These are phyloP conservation scores for Coenonympha glycerion DNA, from an alignment of 2,888 invertebrate species.

Conservation along the genomic window DNA sequence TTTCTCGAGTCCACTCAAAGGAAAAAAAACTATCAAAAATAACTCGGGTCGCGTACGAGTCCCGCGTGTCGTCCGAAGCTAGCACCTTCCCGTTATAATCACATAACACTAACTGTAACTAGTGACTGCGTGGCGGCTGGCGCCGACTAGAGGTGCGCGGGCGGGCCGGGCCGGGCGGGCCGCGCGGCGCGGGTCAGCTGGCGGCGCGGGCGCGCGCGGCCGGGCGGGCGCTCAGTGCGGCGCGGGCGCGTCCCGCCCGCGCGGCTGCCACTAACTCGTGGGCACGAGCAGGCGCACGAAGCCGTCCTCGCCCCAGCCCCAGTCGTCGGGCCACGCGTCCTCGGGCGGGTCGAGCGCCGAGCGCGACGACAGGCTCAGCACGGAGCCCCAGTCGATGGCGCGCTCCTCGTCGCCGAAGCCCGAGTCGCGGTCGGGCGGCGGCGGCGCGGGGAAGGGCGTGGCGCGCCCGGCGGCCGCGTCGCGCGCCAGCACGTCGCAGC, in stretches of 20 bases:
- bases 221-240: conserved; percentile 69
- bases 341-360: conserved; percentile 90
- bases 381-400: conserved; percentile 94
- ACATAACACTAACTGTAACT: conserved; percentile 75
- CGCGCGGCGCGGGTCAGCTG: conserved; percentile 43
- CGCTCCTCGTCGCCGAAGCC: conserved; percentile 87
- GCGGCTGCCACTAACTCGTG: conserved; percentile 77
- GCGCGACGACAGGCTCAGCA: conserved; percentile 89
- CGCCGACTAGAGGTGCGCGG: conserved; percentile 51
- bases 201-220: conserved; percentile 50
- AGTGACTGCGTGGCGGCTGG: conserved; percentile 63
- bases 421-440: conserved; percentile 80
- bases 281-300: conserved; percentile 84
- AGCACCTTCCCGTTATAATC: conserved; percentile 75
- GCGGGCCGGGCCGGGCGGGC: conserved; percentile 41
- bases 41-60: conserved; percentile 72
- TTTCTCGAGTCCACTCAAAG: conserved; percentile 70
- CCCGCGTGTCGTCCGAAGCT: conserved; percentile 75
- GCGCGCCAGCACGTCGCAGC: conserved; percentile 76
- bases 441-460: conserved; percentile 80
- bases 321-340: conserved; percentile 82
- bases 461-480: conserved; percentile 77
- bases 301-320: conserved; percentile 80
- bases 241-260: conserved; percentile 70
- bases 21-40: conserved; percentile 76